Base-by-base conservation (phyloP, 2,888 invertebrate genomes). In the Hydropsyche betteni region DNA sequence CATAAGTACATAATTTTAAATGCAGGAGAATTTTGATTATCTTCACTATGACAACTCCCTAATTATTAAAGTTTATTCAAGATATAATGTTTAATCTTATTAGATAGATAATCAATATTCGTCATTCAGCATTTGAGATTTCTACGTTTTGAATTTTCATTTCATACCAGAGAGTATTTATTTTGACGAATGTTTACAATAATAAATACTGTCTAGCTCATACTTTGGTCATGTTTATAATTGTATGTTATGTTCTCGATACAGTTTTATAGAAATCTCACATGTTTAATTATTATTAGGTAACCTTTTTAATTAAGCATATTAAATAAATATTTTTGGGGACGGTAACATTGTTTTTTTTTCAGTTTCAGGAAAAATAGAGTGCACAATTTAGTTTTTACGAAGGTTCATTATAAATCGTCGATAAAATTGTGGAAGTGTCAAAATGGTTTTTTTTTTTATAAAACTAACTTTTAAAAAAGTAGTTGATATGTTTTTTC, bases 271-370 rank as follows among this genome's bases (percentile, higher is more conserved):
- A 64, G 64, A 64, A 64, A 64, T 64, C 34, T 64, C 34, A 36
- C 12, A 64, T n/a, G 34, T 36, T 64, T 16, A 24, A 10, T 44
- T 44, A 44, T 44, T 44, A 64, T 64, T 33, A 64, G 64, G 64
- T 64, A 64, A 64, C 64, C 64, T 36, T 36, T 34, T 61, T 64
- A 8, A n/a, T 36, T 64, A 64, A 64, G 64, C 61, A 61, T 24
- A 61, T 24, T 61, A 74, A 36, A 74, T 70, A 69, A 52, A 68
- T 75, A 52, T 72, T 77, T 44, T 70, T 73, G 74, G 76, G 76
- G 78, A 76, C 74, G 78, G 76, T 78, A 78, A 78, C 76, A 75
- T 51, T 38, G 53, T 74, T 69, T 72, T 72, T 52, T 33, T 76
- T 73, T 75, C 68, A 50, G 44, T 58, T 53, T 70, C 33, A 33